Base-by-base conservation (phyloP, 2,888 invertebrate species). In the Drosophila borborema region DNA sequence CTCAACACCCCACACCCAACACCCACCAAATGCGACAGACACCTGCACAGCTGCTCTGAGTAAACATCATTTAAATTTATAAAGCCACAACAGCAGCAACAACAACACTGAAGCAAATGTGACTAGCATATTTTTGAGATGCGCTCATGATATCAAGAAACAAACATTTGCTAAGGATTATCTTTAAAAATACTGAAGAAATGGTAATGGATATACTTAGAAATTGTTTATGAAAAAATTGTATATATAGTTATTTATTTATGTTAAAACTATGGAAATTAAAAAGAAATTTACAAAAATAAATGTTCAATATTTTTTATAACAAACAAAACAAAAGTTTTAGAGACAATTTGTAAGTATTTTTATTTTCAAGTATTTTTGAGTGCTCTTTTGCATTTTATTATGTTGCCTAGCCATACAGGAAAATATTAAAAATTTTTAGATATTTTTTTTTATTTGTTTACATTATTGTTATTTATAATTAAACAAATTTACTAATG, bases 1-100 rank as follows among this genome's bases (percentile, higher is more conserved):
- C 23, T 28, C n/a, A 31, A 0, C 28, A 16, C 28, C 31, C 48
- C n/a, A 0, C 53, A 23, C 28, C 31, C 48, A 31, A 0, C 53
- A 23, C 49, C 20, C 36, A 6, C 9, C 9, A 43, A 56, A 40
- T 28, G 46, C 60, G 64, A 59, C 68, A 73, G 54, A 62, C 71
- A 72, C 60, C 51, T 43, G 46, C 49, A 41, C 59, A 55, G 46
- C 51, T 65, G 70, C 59, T 63, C 61, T 49, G 62, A 55, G 82
- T 65, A 81, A 80, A 80, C 72, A 83, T 71, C 72, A 89, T 88
- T 82, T 82, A 73, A 81, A 86, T 84, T 74, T 77, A 84, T 79
- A 79, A 79, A 86, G 68, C 81, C 84, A 36, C 81, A 78, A 56
- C 55, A 72, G 12, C 63, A 64, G 41, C 31, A 46, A 49, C 36